Evolutionary conservation across 2,113 vertebrate species (phyloP), one percentile per base, ranked within the genome.

Genomic region (Notothenia rossii): DNA sequence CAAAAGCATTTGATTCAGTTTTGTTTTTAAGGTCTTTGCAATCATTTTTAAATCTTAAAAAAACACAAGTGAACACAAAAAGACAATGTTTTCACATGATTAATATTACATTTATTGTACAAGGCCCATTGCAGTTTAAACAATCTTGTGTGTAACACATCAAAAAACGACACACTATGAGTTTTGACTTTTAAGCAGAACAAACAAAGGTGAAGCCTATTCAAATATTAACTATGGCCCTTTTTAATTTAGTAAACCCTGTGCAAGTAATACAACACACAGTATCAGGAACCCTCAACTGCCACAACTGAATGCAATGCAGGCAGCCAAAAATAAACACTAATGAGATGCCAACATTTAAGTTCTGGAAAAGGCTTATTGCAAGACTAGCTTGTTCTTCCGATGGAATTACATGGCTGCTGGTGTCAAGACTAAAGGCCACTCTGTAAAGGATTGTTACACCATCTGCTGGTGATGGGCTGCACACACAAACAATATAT

Each of bases 381-480:
- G 17, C 18, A 54, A 45, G 25, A 18, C 18, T 11, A 45, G 25
- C 17, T 29, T 25, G 10, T 63, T 29, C 54, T 9, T 45, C 3
- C 49, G 5, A 61, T 15, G 43, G 10, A 45, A 17, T 50, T 12
- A 17, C 5, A 50, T 10, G 13, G 46, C 45, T 40, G 10, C 40
- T 59, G 29, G 3, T 51, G n/a, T 67, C 33, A 46, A 59, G 45
- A 63, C 46, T 0, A 33, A 54, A 13, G 3, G 20, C 14, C 48
- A 5, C 36, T 45, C 9, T 0, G 0, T 29, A 36, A 50, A 72
- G 63, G n/a, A 55, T 68, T 79, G 10, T 63, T 69, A 7, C 84
- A 58, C 80, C 86, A 84, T 59, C 89, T 89, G 60, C 74, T 87
- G 87, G 82, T 67, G 20, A 75, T 46, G 10, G 66, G 48, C 58